These are phyloP conservation scores for Spinus pinus DNA, from an alignment of 2,797 vertebrate genomes.

Conservation along the genomic window DNA sequence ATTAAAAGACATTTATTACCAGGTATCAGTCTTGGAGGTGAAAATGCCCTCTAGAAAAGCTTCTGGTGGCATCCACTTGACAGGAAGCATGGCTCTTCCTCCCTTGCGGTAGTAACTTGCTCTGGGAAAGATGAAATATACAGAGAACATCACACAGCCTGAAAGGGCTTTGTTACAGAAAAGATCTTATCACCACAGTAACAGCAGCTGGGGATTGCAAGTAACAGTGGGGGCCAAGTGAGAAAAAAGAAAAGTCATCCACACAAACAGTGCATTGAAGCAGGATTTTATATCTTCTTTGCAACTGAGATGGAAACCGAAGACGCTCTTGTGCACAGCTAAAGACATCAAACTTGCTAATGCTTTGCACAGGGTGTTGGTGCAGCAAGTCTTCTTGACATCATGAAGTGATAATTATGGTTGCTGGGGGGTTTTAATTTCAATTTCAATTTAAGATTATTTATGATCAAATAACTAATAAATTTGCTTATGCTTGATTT, in stretches of 20 bases:
- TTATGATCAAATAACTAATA: neutral
- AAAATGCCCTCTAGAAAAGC: conserved; percentile 94
- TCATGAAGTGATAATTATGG: neutral
- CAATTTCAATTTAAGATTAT: neutral
- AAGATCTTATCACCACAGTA: neutral
- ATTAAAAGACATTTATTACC: conserved; percentile 74
- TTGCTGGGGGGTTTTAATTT: fast-evolving
- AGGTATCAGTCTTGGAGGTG: conserved; percentile 93
- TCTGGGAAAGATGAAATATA: conserved; percentile 65
- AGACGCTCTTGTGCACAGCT: neutral
- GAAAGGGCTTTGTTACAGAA: neutral
- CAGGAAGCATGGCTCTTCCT: conserved; percentile 88
- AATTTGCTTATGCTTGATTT: neutral
- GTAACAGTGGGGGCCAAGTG: neutral
- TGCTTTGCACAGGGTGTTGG: neutral
- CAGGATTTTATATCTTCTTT: neutral
- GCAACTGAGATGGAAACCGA: neutral
- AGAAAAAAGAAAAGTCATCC: neutral
- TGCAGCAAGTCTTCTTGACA: neutral
- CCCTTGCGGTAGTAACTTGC: conserved; percentile 93
- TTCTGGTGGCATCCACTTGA: conserved; percentile 95
- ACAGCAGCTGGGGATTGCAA: neutral
- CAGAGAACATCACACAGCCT: neutral
- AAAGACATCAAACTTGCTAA: neutral
- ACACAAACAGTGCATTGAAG: neutral